These are phyloP conservation scores for Apis laboriosa DNA, from an alignment of 1,140 invertebrate genomes.

Conservation along the genomic window DNA sequence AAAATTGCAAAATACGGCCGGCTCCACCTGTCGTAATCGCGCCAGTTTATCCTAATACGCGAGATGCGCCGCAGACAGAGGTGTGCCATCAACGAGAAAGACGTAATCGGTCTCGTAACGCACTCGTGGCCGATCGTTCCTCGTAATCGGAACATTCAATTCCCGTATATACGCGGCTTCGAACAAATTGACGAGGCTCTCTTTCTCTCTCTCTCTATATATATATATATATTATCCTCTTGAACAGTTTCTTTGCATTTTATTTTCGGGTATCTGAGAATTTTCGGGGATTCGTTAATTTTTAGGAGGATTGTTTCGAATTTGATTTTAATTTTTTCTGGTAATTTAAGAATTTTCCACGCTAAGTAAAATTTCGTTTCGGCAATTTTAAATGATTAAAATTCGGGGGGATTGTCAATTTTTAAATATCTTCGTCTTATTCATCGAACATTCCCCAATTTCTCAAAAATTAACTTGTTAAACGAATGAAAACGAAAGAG, in stretches of 20 bases:
- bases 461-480: background rate
- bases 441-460: too few relatives aligned
- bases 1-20: slow-evolving; percentile 72
- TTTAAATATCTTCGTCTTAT: too few relatives aligned
- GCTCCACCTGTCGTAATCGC: slow-evolving; percentile 69
- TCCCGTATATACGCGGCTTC: slow-evolving; percentile 3
- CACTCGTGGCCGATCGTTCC: background rate
- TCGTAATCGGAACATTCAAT: slow-evolving; percentile 28
- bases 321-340: too few relatives aligned
- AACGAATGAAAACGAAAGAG: background rate
- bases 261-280: too few relatives aligned
- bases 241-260: too few relatives aligned
- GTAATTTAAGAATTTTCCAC: too few relatives aligned
- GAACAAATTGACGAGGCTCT: background rate
- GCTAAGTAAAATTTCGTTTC: too few relatives aligned
- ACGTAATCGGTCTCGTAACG: slow-evolving; percentile 34
- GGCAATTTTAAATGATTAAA: too few relatives aligned
- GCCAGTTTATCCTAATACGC: slow-evolving; percentile 70
- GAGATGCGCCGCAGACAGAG: slow-evolving; percentile 45
- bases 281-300: too few relatives aligned
- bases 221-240: background rate
- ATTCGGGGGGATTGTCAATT: too few relatives aligned
- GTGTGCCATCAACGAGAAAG: slow-evolving; percentile 17
- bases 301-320: too few relatives aligned
- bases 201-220: background rate